Base-by-base conservation (phyloP, 2,888 invertebrate species). In the Autographa pulchrina region DNA sequence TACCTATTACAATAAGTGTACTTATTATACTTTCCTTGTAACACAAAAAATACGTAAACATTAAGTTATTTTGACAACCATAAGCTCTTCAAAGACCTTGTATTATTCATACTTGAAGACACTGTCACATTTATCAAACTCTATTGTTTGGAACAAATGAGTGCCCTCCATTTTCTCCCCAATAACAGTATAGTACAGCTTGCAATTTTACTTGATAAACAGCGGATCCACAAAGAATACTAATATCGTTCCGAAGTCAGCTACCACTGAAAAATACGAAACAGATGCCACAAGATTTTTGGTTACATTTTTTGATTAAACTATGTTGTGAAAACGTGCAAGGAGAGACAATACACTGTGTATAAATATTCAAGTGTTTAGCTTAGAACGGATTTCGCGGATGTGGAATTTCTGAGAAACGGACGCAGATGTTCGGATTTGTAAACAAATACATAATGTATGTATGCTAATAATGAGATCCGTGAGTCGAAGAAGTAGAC, bases 141-240 rank as follows among this genome's bases (percentile, higher is more conserved):
- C 74, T 58, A 74, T 78, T 83, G 81, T 77, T 76, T 20, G 48
- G 59, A 79, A 83, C 73, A 81, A 83, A 78, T 66, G 81, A 74
- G 68, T 78, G 75, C 70, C 72, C 71, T 68, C 63, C 48, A 68
- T 62, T 74, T 68, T 68, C 25, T 56, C 74, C 71, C 72, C 78
- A 72, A 83, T 83, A 80, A 83, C 70, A 68, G 67, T 25, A 18
- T 67, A 56, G 54, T 75, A 77, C 71, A 71, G 61, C 77, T 79
- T 82, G 77, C 79, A 83, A 83, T 81, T 75, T 81, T 79, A 62
- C 65, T 81, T 79, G 73, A 76, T 81, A 83, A 75, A 82, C 77
- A 78, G 68, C 61, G 54, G 8, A 70, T 67, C 32, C 18, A 14
- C 20, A 48, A 18, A 18, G 82, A 78, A 83, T 82, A 83, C 84